phyloP scores from a whole-genome alignment of 2,888 invertebrate species.

The Periphyllus acericola region DNA sequence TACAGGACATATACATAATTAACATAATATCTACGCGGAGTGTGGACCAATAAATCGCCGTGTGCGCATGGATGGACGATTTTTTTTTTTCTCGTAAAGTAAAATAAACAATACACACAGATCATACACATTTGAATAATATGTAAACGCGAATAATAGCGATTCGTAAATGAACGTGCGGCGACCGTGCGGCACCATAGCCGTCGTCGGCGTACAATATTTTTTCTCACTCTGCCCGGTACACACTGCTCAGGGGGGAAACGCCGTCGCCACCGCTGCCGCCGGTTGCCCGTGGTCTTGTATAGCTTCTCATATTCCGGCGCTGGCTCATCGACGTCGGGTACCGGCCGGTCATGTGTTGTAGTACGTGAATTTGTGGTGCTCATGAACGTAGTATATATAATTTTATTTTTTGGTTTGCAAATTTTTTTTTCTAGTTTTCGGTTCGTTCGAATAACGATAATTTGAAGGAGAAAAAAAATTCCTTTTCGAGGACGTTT shows the following conservation, averaged over 20 bases:
- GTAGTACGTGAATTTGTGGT: slow-evolving; percentile 54
- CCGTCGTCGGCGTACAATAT: slow-evolving; percentile 22
- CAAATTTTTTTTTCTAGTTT: slow-evolving; percentile 13
- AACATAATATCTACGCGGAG: not conserved
- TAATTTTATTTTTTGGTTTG: slow-evolving; percentile 14
- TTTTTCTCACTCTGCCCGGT: slow-evolving; percentile 33
- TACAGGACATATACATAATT: not conserved
- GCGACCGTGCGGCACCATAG: no score
- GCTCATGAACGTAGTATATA: slow-evolving; percentile 57
- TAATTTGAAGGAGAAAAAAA: not conserved
- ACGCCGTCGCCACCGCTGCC: slow-evolving; percentile 49
- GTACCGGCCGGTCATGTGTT: slow-evolving; percentile 56
- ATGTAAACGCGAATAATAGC: no score
- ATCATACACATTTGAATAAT: no score
- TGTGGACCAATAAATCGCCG: not conserved
- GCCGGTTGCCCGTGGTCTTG: slow-evolving; percentile 61
- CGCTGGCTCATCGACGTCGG: slow-evolving; percentile 61
- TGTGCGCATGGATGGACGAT: no score
- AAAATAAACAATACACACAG: no score
- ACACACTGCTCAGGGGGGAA: slow-evolving; percentile 52
- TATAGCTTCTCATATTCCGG: slow-evolving; percentile 62
- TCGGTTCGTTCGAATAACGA: not conserved
- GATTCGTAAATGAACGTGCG: no score
- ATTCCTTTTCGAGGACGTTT: not conserved
- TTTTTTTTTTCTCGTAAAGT: no score